Percentiles rank a stretch among this genome's conserved stretches.
These are phyloP conservation scores for Poeciliopsis gracilis DNA, from an alignment of 2,797 vertebrate genomes.

Conservation along the genomic window DNA sequence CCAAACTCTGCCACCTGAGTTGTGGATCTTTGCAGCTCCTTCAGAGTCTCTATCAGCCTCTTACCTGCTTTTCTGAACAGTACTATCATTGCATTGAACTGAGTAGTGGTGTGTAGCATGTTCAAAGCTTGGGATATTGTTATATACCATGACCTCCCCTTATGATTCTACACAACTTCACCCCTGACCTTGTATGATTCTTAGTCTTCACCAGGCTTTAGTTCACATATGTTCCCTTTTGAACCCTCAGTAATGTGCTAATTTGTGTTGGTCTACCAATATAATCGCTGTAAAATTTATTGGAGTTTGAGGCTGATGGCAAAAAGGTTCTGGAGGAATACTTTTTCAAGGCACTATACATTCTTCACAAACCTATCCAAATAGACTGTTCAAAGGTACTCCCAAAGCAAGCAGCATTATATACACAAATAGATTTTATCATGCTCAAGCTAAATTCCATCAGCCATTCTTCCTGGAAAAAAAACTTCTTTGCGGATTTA, in stretches of 20 bases:
- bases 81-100: not conserved
- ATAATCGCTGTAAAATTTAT: not conserved
- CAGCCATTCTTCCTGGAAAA: constrained; percentile 64
- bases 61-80: not conserved
- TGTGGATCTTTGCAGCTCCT: not conserved
- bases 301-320: not conserved
- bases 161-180: not conserved
- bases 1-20: not conserved
- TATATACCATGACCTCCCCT: not conserved
- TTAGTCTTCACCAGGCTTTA: not conserved
- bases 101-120: not conserved
- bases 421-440: constrained; percentile 65
- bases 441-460: constrained; percentile 56
- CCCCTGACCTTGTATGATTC: not conserved
- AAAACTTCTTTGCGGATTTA: constrained; percentile 35
- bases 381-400: constrained; percentile 44
- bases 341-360: not conserved
- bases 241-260: not conserved
- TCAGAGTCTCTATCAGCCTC: not conserved
- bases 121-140: not conserved
- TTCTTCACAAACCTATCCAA: constrained; percentile 32
- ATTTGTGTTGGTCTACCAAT: not conserved
- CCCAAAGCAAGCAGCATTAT: constrained; percentile 52
- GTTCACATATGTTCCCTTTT: not conserved
- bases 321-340: not conserved